These are phyloP conservation scores for Oncorhynchus tshawytscha DNA, from an alignment of 2,113 vertebrate genomes.

Conservation along the genomic window DNA sequence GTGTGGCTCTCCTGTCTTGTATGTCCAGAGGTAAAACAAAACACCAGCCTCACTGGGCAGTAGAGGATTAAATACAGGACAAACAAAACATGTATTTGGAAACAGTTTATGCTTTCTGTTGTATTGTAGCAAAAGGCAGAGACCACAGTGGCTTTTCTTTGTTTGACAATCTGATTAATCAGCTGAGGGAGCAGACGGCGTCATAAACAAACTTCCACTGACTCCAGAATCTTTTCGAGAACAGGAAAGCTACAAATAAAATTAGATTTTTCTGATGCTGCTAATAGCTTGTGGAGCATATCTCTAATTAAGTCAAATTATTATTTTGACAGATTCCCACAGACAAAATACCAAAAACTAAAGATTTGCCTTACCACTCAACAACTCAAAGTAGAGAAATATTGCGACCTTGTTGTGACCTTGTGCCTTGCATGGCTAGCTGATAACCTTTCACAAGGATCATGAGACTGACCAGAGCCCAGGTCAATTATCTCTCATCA, in stretches of 20 bases:
- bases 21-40: background rate
- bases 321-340: background rate
- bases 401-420: background rate
- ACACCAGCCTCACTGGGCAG: too few species aligned
- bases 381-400: background rate
- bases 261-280: too few species aligned
- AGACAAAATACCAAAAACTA: background rate
- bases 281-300: too few species aligned
- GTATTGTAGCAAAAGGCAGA: background rate
- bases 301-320: too few species aligned
- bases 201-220: too few species aligned
- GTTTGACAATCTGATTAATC: background rate
- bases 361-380: background rate
- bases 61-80: too few species aligned
- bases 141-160: background rate
- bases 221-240: too few species aligned
- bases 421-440: background rate
- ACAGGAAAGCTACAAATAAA: too few species aligned
- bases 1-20: background rate
- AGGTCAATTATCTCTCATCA: background rate
- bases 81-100: background rate
- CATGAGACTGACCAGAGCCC: too few species aligned
- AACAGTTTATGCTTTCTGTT: background rate
- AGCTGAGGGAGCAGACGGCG: too few species aligned
- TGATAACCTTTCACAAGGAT: background rate